phyloP scores from a whole-genome alignment of 2,888 invertebrate genomes.

The Heteropelma amictum region DNA sequence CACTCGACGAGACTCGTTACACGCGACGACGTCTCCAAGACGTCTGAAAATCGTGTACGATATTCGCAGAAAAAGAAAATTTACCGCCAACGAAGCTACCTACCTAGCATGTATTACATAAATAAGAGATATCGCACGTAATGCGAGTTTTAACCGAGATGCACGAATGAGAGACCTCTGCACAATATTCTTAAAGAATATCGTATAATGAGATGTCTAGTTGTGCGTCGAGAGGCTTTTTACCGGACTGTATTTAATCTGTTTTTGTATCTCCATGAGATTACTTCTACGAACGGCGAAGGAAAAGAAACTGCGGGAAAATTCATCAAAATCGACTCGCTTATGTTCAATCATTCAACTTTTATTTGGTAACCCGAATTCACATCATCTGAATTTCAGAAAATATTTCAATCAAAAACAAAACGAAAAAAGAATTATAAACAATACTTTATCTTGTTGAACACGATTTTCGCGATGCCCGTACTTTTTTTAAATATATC shows the following conservation, averaged over 20 bases:
- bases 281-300: neutral
- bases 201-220: neutral
- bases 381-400: no score
- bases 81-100: neutral
- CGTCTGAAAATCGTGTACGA: constrained; percentile 30
- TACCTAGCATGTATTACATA: constrained; percentile 40
- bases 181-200: constrained; percentile 9
- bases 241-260: constrained; percentile 21
- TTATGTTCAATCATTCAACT: no score
- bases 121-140: constrained; percentile 19
- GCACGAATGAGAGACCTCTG: constrained; percentile 6
- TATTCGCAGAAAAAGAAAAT: constrained; percentile 6
- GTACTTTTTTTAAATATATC: no score
- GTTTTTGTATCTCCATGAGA: constrained; percentile 5
- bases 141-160: constrained; percentile 17
- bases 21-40: constrained; percentile 24
- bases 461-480: no score
- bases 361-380: no score
- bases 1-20: constrained; percentile 20
- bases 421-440: no score
- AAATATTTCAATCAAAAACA: no score
- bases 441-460: no score
- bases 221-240: neutral
- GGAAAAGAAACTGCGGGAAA: neutral
- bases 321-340: neutral